A percentile compares a stretch with the other conserved stretches of the same genome.
phyloP scores from a whole-genome alignment of 2,888 invertebrate genomes.

The Platypus cylindrus region DNA sequence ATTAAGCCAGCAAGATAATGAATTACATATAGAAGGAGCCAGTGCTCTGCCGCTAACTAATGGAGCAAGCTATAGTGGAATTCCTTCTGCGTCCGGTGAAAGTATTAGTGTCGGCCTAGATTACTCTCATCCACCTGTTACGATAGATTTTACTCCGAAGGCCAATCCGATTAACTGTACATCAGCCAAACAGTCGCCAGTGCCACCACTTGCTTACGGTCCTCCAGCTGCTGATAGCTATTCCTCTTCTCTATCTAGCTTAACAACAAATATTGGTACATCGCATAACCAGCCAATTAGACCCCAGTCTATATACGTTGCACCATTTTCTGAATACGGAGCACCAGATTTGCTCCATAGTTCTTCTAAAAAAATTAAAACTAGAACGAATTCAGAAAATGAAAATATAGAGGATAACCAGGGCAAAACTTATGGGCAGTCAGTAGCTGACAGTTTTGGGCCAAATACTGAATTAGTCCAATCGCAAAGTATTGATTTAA shows the following conservation, averaged over 20 bases:
- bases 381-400: constrained; percentile 19
- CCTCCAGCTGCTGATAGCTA: constrained; percentile 41
- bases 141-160: constrained; percentile 23
- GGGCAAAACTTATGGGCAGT: constrained; percentile 27
- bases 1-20: constrained; percentile 13
- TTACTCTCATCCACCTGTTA: constrained; percentile 22
- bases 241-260: constrained; percentile 40
- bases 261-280: constrained; percentile 41
- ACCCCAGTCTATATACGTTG: constrained; percentile 19
- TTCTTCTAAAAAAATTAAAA: constrained; percentile 22
- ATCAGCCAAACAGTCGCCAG: constrained; percentile 27
- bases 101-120: constrained; percentile 26
- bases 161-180: constrained; percentile 26
- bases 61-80: constrained; percentile 37
- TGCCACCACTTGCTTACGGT: constrained; percentile 29
- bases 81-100: constrained; percentile 1
- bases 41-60: constrained; percentile 34
- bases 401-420: constrained; percentile 20
- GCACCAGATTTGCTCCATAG: constrained; percentile 32
- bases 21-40: constrained; percentile 19
- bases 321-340: constrained; percentile 19
- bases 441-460: constrained; percentile 29
- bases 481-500: constrained; percentile 32
- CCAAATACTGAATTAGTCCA: constrained; percentile 30
- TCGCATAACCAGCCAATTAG: constrained; percentile 26